Conservation (phyloP, 2,888 invertebrate species). For the Agrochola litura region DNA sequence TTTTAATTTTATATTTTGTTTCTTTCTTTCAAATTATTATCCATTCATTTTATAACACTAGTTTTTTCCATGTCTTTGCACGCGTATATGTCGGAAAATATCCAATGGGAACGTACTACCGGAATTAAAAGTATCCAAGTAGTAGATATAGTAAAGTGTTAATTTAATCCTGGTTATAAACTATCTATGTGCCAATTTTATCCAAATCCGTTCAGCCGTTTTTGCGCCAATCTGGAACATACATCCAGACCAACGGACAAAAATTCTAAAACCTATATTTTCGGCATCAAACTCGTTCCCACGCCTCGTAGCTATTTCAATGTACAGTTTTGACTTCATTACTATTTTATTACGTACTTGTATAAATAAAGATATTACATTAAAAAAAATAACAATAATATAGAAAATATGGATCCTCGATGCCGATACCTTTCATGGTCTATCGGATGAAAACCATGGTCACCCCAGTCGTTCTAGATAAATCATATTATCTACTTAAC, state of each 20-base stretch:
- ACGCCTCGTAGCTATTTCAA: no score
- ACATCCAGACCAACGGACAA: not conserved
- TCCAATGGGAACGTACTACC: not conserved
- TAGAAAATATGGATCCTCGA: not conserved
- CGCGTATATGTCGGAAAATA: not conserved
- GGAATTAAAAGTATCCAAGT: not conserved
- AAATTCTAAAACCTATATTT: no score
- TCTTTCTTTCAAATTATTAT: no score
- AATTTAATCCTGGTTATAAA: not conserved
- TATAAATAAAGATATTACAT: no score
- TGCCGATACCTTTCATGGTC: not conserved
- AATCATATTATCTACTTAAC: constrained; percentile 24
- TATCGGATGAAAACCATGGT: not conserved
- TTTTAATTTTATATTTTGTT: no score
- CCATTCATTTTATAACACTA: not conserved
- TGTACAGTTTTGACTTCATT: no score
- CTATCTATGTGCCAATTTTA: not conserved
- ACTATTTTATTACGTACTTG: no score
- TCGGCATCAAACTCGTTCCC: no score
- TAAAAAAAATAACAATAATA: no score
- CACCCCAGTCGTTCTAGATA: constrained; percentile 19
- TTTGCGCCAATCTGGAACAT: not conserved
- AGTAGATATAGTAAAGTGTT: no score
- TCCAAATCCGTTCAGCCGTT: not conserved
- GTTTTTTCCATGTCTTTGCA: not conserved